Conservation (phyloP, 1,140 invertebrate species). For the Eufriesea mexicana region DNA sequence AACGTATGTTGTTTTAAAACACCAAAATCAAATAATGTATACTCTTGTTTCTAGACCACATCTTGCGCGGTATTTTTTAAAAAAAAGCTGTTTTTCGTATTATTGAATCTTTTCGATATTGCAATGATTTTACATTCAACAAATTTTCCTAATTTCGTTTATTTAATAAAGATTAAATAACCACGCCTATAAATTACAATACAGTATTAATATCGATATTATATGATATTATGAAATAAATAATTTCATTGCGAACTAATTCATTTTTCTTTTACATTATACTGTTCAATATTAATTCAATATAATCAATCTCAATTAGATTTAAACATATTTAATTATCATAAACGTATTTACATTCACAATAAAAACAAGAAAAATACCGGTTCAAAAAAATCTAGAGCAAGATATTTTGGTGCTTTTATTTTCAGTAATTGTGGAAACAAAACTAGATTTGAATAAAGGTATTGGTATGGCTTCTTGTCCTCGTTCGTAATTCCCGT, state of each 20-base stretch:
- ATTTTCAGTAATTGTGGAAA: conserved; percentile 9
- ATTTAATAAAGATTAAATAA: neutral
- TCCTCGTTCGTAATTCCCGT: conserved; percentile 39
- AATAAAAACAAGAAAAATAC: neutral
- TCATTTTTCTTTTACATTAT: neutral
- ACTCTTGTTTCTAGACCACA: neutral
- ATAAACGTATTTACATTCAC: neutral
- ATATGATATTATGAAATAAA: neutral
- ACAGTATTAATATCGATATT: neutral
- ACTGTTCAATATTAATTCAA: neutral
- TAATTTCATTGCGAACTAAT: neutral
- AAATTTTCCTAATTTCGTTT: neutral
- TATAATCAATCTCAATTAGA: neutral
- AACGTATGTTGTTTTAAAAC: conserved; percentile 16
- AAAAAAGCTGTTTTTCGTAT: neutral
- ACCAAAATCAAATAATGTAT: neutral
- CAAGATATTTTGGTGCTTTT: conserved; percentile 18
- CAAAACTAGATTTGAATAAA: conserved; percentile 42
- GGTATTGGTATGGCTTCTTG: conserved; percentile 43
- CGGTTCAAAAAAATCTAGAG: neutral
- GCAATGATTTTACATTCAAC: neutral
- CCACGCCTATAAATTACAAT: neutral
- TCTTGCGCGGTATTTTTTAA: conserved; percentile 5
- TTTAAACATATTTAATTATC: neutral
- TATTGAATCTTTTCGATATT: neutral